Conservation (phyloP, 2,888 invertebrate genomes). For the Lingula anatina region DNA sequence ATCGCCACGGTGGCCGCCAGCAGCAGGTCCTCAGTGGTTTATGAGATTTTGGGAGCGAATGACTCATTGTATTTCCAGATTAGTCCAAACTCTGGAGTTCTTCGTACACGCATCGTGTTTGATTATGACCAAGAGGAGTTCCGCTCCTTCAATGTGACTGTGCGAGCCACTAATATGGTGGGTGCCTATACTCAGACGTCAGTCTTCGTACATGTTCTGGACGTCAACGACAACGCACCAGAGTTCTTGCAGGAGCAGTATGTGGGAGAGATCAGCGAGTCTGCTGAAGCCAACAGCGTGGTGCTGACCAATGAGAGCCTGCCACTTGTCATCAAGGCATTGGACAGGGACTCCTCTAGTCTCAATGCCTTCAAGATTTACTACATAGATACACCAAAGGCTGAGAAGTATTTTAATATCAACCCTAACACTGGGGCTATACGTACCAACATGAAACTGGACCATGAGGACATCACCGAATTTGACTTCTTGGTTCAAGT, state of each 20-base stretch:
- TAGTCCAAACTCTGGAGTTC: slow-evolving; percentile 74
- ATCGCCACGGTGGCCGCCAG: slow-evolving; percentile 29
- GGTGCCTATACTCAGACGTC: slow-evolving; percentile 66
- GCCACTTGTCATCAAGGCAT: slow-evolving; percentile 79
- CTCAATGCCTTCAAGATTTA: slow-evolving; percentile 79
- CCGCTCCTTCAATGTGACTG: slow-evolving; percentile 74
- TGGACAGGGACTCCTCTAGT: slow-evolving; percentile 75
- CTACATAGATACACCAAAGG: slow-evolving; percentile 75
- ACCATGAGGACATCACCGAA: slow-evolving; percentile 52
- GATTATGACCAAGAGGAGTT: slow-evolving; percentile 80
- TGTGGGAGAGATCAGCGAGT: slow-evolving; percentile 68
- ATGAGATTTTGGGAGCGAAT: slow-evolving; percentile 79
- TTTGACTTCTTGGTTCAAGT: slow-evolving; percentile 77
- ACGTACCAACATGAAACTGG: slow-evolving; percentile 63
- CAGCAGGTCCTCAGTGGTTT: slow-evolving; percentile 40
- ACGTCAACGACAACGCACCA: slow-evolving; percentile 63
- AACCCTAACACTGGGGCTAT: slow-evolving; percentile 88
- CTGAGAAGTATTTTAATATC: slow-evolving; percentile 66
- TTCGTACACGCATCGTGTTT: slow-evolving; percentile 65
- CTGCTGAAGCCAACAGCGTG: slow-evolving; percentile 64
- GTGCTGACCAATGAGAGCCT: slow-evolving; percentile 61
- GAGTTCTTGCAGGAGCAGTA: slow-evolving; percentile 83
- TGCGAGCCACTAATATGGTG: slow-evolving; percentile 82
- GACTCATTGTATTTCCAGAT: slow-evolving; percentile 71
- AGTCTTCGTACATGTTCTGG: slow-evolving; percentile 78